Evolutionary conservation across 2,797 vertebrate species (phyloP).

Genomic region (Steatocranus sp.): DNA sequence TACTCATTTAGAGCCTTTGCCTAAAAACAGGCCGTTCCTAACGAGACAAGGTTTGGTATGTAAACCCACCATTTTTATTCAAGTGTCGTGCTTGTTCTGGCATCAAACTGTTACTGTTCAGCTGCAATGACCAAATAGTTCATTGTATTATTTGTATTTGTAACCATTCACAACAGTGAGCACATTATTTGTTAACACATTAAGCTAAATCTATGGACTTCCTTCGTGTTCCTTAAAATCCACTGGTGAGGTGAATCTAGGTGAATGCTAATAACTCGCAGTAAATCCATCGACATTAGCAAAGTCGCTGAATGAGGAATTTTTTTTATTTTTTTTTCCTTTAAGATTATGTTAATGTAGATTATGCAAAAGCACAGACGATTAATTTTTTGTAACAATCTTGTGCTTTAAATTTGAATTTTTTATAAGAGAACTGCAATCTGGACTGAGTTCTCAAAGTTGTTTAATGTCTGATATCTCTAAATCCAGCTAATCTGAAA

Average conservation of each 20-base stretch:
- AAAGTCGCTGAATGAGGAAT: not conserved
- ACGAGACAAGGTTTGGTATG: slow-evolving; percentile 30
- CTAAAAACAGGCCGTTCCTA: slow-evolving; percentile 47
- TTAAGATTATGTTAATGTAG: slow-evolving; percentile 23
- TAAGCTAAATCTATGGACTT: slow-evolving; percentile 1
- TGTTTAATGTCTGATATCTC: not conserved
- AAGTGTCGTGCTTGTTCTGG: not conserved
- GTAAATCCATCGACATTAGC: not conserved
- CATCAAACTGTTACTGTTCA: not conserved
- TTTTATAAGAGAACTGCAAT: not conserved
- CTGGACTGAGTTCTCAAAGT: not conserved
- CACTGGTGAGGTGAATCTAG: slow-evolving; percentile 24
- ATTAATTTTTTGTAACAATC: not conserved
- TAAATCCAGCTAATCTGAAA: not conserved
- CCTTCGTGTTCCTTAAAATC: not conserved
- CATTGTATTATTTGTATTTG: slow-evolving; percentile 8
- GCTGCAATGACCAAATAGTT: not conserved
- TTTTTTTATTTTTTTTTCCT: not conserved
- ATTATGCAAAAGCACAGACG: not conserved
- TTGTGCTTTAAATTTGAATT: not conserved
- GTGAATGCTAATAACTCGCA: slow-evolving; percentile 18
- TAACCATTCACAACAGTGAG: not conserved
- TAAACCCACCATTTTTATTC: slow-evolving; percentile 20
- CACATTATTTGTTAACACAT: slow-evolving; percentile 34
- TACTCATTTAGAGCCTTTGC: slow-evolving; percentile 32